Evolutionary conservation across 2,797 vertebrate species (phyloP).

Genomic region (Lateolabrax maculatus): DNA sequence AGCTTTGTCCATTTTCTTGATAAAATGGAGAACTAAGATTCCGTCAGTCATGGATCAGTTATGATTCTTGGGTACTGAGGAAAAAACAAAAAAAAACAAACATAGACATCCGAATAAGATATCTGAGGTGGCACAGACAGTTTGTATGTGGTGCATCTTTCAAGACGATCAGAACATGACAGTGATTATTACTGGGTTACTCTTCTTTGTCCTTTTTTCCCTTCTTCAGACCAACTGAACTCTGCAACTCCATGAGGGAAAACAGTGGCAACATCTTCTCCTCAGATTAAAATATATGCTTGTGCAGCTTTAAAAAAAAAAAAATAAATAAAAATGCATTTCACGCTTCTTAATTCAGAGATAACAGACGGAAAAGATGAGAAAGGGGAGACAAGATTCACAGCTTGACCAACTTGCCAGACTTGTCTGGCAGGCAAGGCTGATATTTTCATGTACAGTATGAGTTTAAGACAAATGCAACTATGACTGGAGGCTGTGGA

Average conservation of each 20-base stretch:
- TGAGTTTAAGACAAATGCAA: slow-evolving; percentile 37
- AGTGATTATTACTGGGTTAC: slow-evolving; percentile 23
- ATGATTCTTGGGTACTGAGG: background rate
- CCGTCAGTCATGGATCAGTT: slow-evolving; percentile 11
- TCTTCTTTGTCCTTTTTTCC: background rate
- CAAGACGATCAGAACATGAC: slow-evolving; percentile 17
- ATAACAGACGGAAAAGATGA: slow-evolving; percentile 37
- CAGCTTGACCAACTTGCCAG: slow-evolving; percentile 39
- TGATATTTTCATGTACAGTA: slow-evolving; percentile 35
- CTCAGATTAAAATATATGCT: slow-evolving; percentile 22
- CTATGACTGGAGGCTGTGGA: slow-evolving; percentile 18
- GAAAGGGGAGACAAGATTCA: slow-evolving; percentile 45
- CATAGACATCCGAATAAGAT: slow-evolving; percentile 16
- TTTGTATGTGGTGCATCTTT: slow-evolving; percentile 10
- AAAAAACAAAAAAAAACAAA: slow-evolving; percentile 14
- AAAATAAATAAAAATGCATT: background rate
- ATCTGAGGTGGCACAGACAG: slow-evolving; percentile 22
- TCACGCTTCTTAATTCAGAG: slow-evolving; percentile 30
- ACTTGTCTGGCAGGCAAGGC: slow-evolving; percentile 31
- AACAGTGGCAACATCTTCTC: slow-evolving; percentile 14
- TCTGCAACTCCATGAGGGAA: slow-evolving; percentile 22
- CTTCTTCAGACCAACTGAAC: slow-evolving; percentile 17
- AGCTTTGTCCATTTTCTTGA: slow-evolving; percentile 9
- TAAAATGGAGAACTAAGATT: slow-evolving; percentile 9
- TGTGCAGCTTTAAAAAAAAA: background rate